Conservation (phyloP, 2,113 vertebrate species). For the Catagonus wagneri region DNA sequence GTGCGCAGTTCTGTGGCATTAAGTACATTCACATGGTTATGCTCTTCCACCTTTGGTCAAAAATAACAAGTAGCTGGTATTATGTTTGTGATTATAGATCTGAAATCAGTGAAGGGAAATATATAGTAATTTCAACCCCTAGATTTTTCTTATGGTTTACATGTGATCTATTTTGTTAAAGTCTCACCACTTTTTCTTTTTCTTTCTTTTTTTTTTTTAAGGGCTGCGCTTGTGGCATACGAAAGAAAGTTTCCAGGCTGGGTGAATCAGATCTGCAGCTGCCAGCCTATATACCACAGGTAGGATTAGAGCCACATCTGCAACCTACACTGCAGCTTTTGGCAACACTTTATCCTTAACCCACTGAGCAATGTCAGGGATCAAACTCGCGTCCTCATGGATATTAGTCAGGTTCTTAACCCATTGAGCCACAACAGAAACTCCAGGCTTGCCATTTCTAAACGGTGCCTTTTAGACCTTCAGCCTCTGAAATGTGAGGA, state of each 20-base stretch:
- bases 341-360: no score
- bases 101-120: conserved; percentile 34
- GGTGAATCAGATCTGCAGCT: no score
- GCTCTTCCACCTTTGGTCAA: not conserved
- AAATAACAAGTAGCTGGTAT: conserved; percentile 25
- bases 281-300: no score
- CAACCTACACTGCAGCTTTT: no score
- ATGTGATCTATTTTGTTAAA: conserved; percentile 25
- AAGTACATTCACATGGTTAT: not conserved
- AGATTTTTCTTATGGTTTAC: not conserved
- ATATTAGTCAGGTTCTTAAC: no score
- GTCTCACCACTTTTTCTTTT: not conserved
- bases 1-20: not conserved
- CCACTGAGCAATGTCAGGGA: no score
- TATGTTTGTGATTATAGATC: not conserved
- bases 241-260: no score
- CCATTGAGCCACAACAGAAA: no score
- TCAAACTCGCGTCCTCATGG: no score
- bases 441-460: not conserved
- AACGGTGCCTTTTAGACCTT: not conserved
- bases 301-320: no score
- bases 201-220: no score
- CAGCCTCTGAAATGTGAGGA: not conserved
- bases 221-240: no score
- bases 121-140: conserved; percentile 27